Conservation (phyloP, 2,113 vertebrate genomes). For the Pipa parva region DNA sequence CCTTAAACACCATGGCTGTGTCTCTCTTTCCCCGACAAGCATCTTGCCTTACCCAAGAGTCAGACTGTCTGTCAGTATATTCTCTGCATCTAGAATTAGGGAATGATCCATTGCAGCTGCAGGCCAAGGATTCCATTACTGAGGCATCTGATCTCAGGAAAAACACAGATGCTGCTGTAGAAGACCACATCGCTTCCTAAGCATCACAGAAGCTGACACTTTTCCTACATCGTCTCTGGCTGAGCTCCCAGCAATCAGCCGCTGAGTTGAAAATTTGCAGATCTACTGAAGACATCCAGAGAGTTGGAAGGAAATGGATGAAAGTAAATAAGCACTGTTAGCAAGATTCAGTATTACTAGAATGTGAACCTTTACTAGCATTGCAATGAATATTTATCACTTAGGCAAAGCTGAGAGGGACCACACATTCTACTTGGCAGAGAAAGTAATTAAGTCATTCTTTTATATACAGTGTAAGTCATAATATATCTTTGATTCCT, state of each 20-base stretch:
- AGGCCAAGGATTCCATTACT: constrained; percentile 38
- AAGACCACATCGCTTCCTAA: constrained; percentile 24
- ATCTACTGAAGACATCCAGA: neutral
- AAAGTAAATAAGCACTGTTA: neutral
- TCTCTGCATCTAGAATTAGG: constrained; percentile 15
- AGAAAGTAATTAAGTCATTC: no score
- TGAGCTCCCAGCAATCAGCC: constrained; percentile 9
- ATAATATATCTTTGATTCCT: no score
- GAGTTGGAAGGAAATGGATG: constrained; percentile 1
- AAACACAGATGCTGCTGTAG: constrained; percentile 25
- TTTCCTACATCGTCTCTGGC: neutral
- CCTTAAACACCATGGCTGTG: no score
- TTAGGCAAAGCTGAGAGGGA: no score
- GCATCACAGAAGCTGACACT: constrained; percentile 31
- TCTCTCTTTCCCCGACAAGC: no score
- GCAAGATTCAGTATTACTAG: no score
- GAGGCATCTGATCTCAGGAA: constrained; percentile 22
- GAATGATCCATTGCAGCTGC: constrained; percentile 21
- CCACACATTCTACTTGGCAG: no score
- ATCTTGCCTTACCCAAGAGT: neutral
- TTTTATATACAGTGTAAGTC: no score
- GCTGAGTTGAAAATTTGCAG: neutral
- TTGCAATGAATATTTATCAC: no score
- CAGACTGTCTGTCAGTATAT: constrained; percentile 19
- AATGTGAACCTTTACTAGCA: no score